Evolutionary conservation across 1,140 invertebrate genomes (phyloP), one percentile per base, ranked within the genome.

Genomic region (Nautilus pompilius): DNA sequence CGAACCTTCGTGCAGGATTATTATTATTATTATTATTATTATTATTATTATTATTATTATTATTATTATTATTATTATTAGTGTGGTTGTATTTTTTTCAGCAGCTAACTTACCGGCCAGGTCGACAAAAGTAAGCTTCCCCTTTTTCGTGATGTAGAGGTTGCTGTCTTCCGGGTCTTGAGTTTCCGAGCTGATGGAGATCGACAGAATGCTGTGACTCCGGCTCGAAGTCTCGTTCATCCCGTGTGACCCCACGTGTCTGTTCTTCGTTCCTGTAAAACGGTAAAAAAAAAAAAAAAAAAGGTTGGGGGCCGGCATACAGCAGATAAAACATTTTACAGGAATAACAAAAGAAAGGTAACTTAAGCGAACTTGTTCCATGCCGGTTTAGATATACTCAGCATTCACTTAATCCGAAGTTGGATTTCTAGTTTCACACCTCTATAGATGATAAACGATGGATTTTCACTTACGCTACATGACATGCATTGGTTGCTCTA

Each of bases 91-190:
- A 57, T 15, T 28, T 26, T 53, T 17, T n/a, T 26, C 13, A 20
- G 49, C 10, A 0, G n/a, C 49, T 53, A 53, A 53, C 62, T 32
- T 68, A 81, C 82, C 82, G 46, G 82, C 82, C n/a, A 83, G 65
- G 68, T 83, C 82, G 10, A 82, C 81, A 73, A 83, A 83, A 0
- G 80, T 80, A 13, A 83, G 70, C 67, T 83, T 83, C 22, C 82
- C 82, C 6, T 78, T 67, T 60, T 81, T 81, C 2, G 80, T 83
- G 34, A 82, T 70, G 60, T 79, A 80, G 1, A 82, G 65, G 53
- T 76, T 77, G 17, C 90, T 89, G 60, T 91, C 89, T 71, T 92
- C 90, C 0, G 81, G 78, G 56, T 84, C 82, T 61, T 80, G 73
- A 69, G 80, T 74, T 51, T 83, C 80, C 0, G 73, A 76, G 70